Base-by-base conservation (phyloP, 2,888 invertebrate species). In the Caenorhabditis parvicauda region DNA sequence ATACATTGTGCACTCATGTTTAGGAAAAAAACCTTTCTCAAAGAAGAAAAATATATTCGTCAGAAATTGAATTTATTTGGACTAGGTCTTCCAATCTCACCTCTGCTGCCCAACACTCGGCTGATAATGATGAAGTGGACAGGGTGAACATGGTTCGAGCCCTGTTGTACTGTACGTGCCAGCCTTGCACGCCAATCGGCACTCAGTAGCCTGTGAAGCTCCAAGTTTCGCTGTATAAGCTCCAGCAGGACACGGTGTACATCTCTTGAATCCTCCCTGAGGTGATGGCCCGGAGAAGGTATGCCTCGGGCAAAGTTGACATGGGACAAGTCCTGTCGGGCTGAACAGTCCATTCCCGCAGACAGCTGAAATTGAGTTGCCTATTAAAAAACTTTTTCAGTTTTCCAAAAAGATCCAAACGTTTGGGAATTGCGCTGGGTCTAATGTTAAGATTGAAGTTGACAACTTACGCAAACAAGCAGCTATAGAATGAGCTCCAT, bases 341-440 rank as follows among this genome's bases (percentile, higher is more conserved):
- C 92, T 93, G 82, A 92, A 94, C 22, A 93, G 94, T 58, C 95
- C 95, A 80, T 89, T 92, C 21, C 94, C 94, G 80, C 94, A 95
- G 12, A 93, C 92, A 1, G 94, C 81, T 81, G 57, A 51, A 74
- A 7, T 17, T 7, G 19, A 41, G 41, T 14, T 41, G 7, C 19
- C 17, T 19, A 9, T 41, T 14, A 17, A 17, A 17, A 17, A 7
- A 17, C 19, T 6, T 51, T 51, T 17, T 28, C 32, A 22, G 37
- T 22, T 4, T 14, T 55, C 22, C 17, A 21, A 54, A n/a, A 27
- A 19, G 25, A 39, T n/a, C n/a, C n/a, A n/a, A n/a, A n/a, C n/a
- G n/a, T n/a, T n/a, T 32, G n/a, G n/a, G n/a, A 12, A 12, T 32
- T 32, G 35, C 9, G 35, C 9, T n/a, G 35, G 35, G 35, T 32